A percentile compares a stretch with the other conserved stretches of the same genome.
Evolutionary conservation across 2,113 vertebrate species (phyloP).

Genomic region (Chroicocephalus ridibundus): DNA sequence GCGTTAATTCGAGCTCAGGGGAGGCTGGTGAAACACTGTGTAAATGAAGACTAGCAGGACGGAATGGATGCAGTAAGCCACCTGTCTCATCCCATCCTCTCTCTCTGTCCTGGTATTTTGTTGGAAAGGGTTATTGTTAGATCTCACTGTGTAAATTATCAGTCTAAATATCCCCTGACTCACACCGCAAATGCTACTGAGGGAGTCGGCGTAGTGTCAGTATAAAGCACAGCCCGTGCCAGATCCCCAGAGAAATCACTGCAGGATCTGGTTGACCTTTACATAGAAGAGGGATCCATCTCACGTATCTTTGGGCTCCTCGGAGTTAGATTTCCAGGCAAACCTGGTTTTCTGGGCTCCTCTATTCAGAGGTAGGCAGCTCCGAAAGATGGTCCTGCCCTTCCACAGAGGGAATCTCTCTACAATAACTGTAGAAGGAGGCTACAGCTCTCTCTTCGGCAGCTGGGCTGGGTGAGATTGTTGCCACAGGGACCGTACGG

Average conservation of each 20-base stretch:
- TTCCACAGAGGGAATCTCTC: neutral
- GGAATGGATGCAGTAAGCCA: neutral
- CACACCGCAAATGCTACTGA: neutral
- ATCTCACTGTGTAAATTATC: constrained; percentile 15
- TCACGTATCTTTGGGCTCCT: neutral
- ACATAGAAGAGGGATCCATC: neutral
- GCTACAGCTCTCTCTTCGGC: neutral
- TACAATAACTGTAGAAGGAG: neutral
- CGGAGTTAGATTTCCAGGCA: neutral
- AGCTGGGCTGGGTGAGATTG: neutral
- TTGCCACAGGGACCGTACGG: neutral
- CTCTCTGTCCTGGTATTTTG: neutral
- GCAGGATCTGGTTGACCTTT: neutral
- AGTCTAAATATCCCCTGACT: constrained; percentile 48
- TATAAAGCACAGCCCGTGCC: neutral
- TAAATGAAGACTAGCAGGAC: neutral
- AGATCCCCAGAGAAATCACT: neutral
- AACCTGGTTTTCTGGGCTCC: neutral
- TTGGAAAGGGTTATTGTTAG: neutral
- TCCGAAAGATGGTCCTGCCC: neutral
- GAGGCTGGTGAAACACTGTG: neutral
- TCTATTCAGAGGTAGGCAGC: neutral
- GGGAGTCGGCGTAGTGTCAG: neutral
- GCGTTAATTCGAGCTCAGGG: neutral
- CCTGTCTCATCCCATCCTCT: neutral